These are phyloP conservation scores for Temnothorax curvispinosus DNA, from an alignment of 1,140 invertebrate genomes.

Conservation along the genomic window DNA sequence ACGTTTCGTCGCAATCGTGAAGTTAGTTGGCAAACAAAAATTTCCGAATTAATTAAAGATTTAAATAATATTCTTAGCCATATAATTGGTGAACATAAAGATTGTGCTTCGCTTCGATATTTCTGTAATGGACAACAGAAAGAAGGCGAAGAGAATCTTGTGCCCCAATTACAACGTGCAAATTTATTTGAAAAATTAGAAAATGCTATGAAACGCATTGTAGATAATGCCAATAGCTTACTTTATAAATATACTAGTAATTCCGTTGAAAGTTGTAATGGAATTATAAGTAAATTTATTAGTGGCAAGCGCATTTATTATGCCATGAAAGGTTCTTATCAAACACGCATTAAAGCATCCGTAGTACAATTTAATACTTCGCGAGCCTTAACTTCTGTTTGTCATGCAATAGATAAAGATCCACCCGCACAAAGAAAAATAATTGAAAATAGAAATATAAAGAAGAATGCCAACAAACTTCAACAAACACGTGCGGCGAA, in stretches of 20 bases:
- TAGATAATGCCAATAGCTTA: too few relatives aligned
- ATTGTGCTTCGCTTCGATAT: too few relatives aligned
- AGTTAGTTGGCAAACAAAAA: neutral
- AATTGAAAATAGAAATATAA: neutral
- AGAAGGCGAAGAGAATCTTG: neutral
- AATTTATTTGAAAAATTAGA: neutral
- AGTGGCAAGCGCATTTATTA: neutral
- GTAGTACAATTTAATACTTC: too few relatives aligned
- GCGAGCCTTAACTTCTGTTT: too few relatives aligned
- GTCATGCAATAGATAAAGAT: neutral
- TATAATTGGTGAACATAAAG: neutral
- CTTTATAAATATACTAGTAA: constrained; percentile 3
- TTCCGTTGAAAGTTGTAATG: constrained; percentile 10
- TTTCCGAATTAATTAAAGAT: constrained; percentile 6
- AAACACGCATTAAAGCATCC: too few relatives aligned
- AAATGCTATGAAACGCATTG: neutral
- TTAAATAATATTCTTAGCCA: constrained; percentile 1
- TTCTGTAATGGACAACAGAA: neutral
- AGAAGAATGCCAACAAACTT: neutral
- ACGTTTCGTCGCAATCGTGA: neutral
- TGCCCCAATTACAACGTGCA: neutral
- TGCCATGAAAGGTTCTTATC: neutral
- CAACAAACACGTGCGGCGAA: neutral
- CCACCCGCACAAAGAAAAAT: neutral
- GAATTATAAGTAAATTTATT: neutral